phyloP scores from a whole-genome alignment of 2,888 invertebrate genomes.

The Macaria liturata region DNA sequence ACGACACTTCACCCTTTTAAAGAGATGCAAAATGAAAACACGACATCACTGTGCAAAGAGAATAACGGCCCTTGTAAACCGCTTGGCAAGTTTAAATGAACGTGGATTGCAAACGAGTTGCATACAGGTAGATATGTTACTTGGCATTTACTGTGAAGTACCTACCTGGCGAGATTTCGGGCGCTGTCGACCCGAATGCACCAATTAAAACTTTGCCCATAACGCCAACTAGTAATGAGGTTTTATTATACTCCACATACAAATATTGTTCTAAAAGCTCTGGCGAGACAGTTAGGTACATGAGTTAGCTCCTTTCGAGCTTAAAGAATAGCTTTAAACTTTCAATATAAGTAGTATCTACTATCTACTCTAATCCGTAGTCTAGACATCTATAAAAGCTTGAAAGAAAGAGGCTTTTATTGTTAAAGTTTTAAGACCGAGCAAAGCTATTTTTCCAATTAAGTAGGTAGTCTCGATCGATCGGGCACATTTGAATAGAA shows the following conservation, averaged over 20 bases:
- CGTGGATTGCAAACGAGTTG: constrained; percentile 47
- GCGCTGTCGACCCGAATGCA: constrained; percentile 48
- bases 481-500: constrained; percentile 8
- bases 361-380: constrained; percentile 26
- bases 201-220: constrained; percentile 62
- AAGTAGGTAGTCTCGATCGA: constrained; percentile 10
- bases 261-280: constrained; percentile 35
- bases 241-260: constrained; percentile 34
- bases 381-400: constrained; percentile 33
- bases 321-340: constrained; percentile 29
- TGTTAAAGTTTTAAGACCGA: constrained; percentile 17
- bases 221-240: constrained; percentile 34
- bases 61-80: constrained; percentile 47
- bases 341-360: constrained; percentile 7
- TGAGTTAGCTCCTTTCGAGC: constrained; percentile 11
- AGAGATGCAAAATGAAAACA: constrained; percentile 38
- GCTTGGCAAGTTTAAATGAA: constrained; percentile 51
- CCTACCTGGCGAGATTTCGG: constrained; percentile 44
- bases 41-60: constrained; percentile 36
- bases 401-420: constrained; percentile 24
- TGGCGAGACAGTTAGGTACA: constrained; percentile 27
- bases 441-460: constrained; percentile 19
- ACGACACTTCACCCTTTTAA: constrained; percentile 28
- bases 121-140: constrained; percentile 32
- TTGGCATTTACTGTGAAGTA: constrained; percentile 44